These are phyloP conservation scores for Brenthis hecate DNA, from an alignment of 2,888 invertebrate species.

Conservation along the genomic window DNA sequence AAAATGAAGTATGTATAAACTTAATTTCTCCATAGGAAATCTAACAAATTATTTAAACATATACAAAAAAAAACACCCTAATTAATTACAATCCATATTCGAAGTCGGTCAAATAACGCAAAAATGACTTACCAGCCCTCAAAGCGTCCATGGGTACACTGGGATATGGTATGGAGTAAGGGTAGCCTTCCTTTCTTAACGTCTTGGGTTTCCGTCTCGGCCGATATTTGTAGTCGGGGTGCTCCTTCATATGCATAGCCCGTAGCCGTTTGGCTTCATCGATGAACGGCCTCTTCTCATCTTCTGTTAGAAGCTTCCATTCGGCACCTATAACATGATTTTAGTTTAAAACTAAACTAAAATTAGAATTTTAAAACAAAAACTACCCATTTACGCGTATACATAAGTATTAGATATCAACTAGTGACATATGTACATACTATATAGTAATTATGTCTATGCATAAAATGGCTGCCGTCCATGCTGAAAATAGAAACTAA, in stretches of 20 bases:
- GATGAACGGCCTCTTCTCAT: slow-evolving; percentile 97
- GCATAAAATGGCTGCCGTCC: too few species aligned
- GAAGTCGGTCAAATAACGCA: not conserved
- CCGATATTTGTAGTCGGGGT: slow-evolving; percentile 96
- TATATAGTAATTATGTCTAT: too few species aligned
- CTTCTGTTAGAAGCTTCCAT: slow-evolving; percentile 97
- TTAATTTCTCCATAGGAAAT: too few species aligned
- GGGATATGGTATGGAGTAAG: slow-evolving; percentile 95
- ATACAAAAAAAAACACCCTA: too few species aligned
- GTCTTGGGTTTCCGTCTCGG: slow-evolving; percentile 95
- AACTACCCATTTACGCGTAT: too few species aligned
- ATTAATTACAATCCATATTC: too few species aligned
- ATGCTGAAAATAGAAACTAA: too few species aligned
- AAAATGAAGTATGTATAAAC: too few species aligned
- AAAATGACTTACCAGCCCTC: slow-evolving; percentile 87
- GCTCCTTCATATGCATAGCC: slow-evolving; percentile 97
- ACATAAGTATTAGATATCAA: too few species aligned
- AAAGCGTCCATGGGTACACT: slow-evolving; percentile 95
- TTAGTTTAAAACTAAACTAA: not conserved
- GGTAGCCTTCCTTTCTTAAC: slow-evolving; percentile 93
- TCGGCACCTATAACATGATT: slow-evolving; percentile 87
- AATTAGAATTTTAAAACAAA: not conserved
- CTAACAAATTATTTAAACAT: too few species aligned
- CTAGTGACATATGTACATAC: too few species aligned
- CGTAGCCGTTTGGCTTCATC: slow-evolving; percentile 97